Evolutionary conservation across 2,797 vertebrate genomes (phyloP).

Genomic region (Halcyon chelicuti): DNA sequence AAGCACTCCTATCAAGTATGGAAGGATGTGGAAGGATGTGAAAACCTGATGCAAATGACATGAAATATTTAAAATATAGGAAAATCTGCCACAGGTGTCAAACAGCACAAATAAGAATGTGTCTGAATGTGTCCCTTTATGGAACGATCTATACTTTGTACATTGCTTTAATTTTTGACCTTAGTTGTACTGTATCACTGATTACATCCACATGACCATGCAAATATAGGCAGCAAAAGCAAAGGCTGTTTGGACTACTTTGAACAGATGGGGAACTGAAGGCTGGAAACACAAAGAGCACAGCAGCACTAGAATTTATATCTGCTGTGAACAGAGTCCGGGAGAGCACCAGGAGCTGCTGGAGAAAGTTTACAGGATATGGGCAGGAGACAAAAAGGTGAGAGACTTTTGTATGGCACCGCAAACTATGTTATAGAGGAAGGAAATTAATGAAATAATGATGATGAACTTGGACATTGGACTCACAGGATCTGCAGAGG

Average conservation of each 20-base stretch:
- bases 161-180: background rate
- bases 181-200: background rate
- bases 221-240: background rate
- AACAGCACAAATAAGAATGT: background rate
- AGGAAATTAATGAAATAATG: background rate
- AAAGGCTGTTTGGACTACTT: background rate
- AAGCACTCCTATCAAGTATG: background rate
- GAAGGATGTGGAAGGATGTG: background rate
- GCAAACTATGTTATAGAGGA: background rate
- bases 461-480: background rate
- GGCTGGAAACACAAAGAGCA: background rate
- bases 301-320: background rate
- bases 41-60: background rate
- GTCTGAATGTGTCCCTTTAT: background rate
- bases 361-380: background rate
- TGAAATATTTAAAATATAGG: background rate
- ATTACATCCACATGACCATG: accelerated
- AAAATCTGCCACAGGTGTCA: background rate
- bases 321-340: background rate
- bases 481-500: conserved; percentile 18
- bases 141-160: background rate
- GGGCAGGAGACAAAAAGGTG: background rate
- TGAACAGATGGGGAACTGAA: background rate
- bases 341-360: background rate
- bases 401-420: background rate